Evolutionary conservation across 1,140 invertebrate genomes (phyloP), one percentile per base, ranked within the genome.

Genomic region (Drosophila equinoxialis): DNA sequence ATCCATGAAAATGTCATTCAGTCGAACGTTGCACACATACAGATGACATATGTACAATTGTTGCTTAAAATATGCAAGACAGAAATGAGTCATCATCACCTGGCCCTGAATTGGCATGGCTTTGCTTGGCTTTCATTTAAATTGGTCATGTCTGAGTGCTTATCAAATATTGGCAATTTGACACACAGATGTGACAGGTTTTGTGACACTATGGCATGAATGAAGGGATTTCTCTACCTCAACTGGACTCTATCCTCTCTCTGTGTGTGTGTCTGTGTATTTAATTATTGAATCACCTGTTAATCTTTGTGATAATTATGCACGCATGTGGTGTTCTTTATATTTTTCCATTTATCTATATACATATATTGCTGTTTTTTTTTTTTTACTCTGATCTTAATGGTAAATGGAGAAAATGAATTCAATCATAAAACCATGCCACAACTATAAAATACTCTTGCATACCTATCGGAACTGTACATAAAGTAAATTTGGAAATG

Each of bases 201-300:
- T 14, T 35, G 26, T 35, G 57, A 20, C 14, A 5, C 39, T 3
- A 48, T 48, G 14, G 45, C 45, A 51, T 3, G 45, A 48, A 20
- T 14, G 8, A 37, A 35, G 33, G 57, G 26, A 60, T 39, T 26
- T 30, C 30, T 30, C 30, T 30, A 20, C 59, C 59, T 45, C 39
- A 58, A 26, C 42, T 11, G 37, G 14, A 7, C 7, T 59, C 17
- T 17, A 17, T 1, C 17, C 26, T 33, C 6, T 37, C 33, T 20
- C 0, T 20, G 13, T 30, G 14, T n/a, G 11, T 68, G 68, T 4
- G 37, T 3, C 11, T 65, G 62, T 71, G 66, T 70, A 72, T 71
- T 81, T 81, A 85, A 85, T 81, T 71, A 85, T 78, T 87, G 76
- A 75, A 86, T 86, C 79, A 59, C 69, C 65, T 76, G 76, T 87